phyloP scores from a whole-genome alignment of 2,797 vertebrate genomes.

The Silurus aristotelis region DNA sequence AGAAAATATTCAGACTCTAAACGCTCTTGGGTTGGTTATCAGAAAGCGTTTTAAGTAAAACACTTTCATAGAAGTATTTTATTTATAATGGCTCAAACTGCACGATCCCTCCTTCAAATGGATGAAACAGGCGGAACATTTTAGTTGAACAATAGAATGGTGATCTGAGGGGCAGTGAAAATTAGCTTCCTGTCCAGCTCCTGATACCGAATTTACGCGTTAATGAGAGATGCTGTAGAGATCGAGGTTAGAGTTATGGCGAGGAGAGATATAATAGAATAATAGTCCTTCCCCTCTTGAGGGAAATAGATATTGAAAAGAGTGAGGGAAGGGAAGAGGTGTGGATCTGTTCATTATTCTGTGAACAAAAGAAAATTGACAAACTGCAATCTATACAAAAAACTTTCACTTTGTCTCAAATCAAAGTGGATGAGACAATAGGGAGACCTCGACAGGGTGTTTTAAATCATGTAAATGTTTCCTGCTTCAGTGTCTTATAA shows the following conservation, averaged over 20 bases:
- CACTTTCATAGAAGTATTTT: neutral
- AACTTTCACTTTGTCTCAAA: constrained; percentile 22
- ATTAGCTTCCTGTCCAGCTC: constrained; percentile 45
- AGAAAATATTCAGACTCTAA: neutral
- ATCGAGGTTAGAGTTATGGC: constrained; percentile 34
- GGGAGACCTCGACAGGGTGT: neutral
- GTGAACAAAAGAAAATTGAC: neutral
- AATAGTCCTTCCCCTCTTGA: neutral
- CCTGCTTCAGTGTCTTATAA: constrained; percentile 23
- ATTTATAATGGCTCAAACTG: neutral
- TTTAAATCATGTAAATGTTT: constrained; percentile 30
- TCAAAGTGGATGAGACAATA: constrained; percentile 35
- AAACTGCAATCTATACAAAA: neutral
- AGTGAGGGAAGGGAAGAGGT: constrained; percentile 40
- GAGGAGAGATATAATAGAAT: neutral
- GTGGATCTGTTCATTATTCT: constrained; percentile 53
- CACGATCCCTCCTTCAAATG: neutral
- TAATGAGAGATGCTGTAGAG: constrained; percentile 38
- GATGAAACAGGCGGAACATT: neutral
- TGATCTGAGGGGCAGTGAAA: constrained; percentile 1
- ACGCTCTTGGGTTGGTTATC: neutral
- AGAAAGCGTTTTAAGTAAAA: neutral
- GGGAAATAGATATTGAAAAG: constrained; percentile 25
- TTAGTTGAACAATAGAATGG: constrained; percentile 33
- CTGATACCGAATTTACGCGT: constrained; percentile 12